phyloP scores from a whole-genome alignment of 2,888 invertebrate genomes.

The Tanytarsus gracilentus region DNA sequence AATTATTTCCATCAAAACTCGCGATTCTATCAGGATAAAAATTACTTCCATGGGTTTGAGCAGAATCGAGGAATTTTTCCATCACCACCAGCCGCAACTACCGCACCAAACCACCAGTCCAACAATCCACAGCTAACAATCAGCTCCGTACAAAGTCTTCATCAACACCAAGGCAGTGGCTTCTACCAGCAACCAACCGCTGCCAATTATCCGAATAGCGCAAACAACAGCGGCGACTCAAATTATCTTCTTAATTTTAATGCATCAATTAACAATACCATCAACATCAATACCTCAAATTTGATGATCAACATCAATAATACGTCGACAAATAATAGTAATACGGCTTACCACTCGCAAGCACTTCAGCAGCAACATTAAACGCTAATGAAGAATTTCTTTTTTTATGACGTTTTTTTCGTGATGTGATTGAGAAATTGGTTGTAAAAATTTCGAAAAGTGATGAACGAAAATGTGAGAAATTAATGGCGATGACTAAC shows the following conservation, averaged over 20 bases:
- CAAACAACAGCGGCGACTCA: neutral
- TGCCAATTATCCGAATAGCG: neutral
- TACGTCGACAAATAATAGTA: constrained; percentile 15
- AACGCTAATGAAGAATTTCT: neutral
- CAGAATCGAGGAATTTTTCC: constrained; percentile 9
- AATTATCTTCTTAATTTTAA: constrained; percentile 22
- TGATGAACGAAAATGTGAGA: no score
- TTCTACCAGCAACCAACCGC: constrained; percentile 1
- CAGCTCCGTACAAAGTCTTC: constrained; percentile 2
- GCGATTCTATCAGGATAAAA: constrained; percentile 40
- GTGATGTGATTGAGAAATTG: neutral
- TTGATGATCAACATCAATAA: constrained; percentile 21
- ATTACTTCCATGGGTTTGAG: constrained; percentile 4
- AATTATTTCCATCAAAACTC: constrained; percentile 44
- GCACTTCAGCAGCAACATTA: neutral
- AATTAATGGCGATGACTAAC: no score
- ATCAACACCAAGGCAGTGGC: neutral
- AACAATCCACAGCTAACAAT: neutral
- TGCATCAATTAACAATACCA: constrained; percentile 13
- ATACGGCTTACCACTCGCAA: neutral
- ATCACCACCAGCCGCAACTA: constrained; percentile 1
- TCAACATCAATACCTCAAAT: constrained; percentile 26
- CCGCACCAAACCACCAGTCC: neutral
- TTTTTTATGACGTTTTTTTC: neutral
- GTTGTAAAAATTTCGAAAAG: no score